Evolutionary conservation across 2,888 invertebrate species (phyloP).

Genomic region (Drosophila mulleri): DNA sequence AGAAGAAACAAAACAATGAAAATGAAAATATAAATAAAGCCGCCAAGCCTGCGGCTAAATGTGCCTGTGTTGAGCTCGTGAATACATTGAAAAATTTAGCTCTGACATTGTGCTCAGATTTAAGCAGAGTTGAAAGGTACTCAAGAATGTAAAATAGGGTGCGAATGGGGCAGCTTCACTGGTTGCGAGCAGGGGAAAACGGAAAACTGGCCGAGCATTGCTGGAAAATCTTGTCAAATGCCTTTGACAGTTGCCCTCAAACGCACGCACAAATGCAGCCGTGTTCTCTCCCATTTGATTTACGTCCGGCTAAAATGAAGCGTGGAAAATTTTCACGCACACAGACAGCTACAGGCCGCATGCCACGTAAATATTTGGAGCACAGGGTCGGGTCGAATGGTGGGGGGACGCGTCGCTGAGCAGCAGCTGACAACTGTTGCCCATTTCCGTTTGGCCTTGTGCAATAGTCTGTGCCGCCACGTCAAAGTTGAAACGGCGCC

Average conservation of each 20-base stretch:
- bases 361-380: slow-evolving; percentile 72
- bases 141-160: slow-evolving; percentile 30
- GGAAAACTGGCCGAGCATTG: slow-evolving; percentile 36
- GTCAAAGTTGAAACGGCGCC: slow-evolving; percentile 41
- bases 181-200: neutral
- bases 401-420: slow-evolving; percentile 4
- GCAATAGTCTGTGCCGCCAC: slow-evolving; percentile 46
- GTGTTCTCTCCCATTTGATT: slow-evolving; percentile 57
- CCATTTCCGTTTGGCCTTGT: slow-evolving; percentile 67
- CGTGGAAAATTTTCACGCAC: slow-evolving; percentile 68
- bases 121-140: slow-evolving; percentile 35
- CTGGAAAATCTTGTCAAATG: slow-evolving; percentile 66
- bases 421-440: slow-evolving; percentile 65
- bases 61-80: slow-evolving; percentile 25
- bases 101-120: slow-evolving; percentile 39
- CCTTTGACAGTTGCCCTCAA: slow-evolving; percentile 73
- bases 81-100: slow-evolving; percentile 41
- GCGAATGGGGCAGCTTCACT: slow-evolving; percentile 9
- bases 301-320: slow-evolving; percentile 57
- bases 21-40: slow-evolving; percentile 17
- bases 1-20: slow-evolving; percentile 33
- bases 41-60: slow-evolving; percentile 45
- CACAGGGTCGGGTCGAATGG: slow-evolving; percentile 14
- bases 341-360: slow-evolving; percentile 46
- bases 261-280: slow-evolving; percentile 54